These are phyloP conservation scores for Drosophila hydei DNA, from an alignment of 1,140 invertebrate genomes.

Conservation along the genomic window DNA sequence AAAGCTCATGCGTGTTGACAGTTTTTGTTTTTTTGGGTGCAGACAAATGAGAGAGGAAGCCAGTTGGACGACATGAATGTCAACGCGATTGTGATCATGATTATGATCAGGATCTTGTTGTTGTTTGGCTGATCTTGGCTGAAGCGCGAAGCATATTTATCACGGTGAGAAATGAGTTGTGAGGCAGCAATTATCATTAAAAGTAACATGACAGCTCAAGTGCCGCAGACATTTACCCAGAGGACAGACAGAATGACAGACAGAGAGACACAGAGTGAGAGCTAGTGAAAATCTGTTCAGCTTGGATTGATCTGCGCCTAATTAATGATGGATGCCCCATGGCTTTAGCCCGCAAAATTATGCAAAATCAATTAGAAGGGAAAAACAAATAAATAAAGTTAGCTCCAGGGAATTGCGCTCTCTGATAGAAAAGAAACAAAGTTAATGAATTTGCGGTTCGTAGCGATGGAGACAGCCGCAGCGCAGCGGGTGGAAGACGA, in stretches of 20 bases:
- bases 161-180: conserved; percentile 79
- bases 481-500: conserved; percentile 65
- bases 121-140: conserved; percentile 4
- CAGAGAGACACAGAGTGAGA: conserved; percentile 1
- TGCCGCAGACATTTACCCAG: conserved; percentile 12
- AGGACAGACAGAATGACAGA: conserved; percentile 8
- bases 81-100: conserved; percentile 31
- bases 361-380: conserved; percentile 45
- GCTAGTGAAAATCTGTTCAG: not conserved
- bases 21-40: conserved; percentile 19
- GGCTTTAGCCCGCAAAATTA: conserved; percentile 46
- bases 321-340: conserved; percentile 69
- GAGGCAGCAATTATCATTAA: conserved; percentile 79
- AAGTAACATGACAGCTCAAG: conserved; percentile 73
- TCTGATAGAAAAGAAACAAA: conserved; percentile 28
- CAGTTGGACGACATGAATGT: conserved; percentile 31
- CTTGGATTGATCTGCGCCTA: conserved; percentile 64
- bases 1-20: conserved; percentile 30
- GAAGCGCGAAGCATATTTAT: conserved; percentile 64
- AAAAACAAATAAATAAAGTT: conserved; percentile 3
- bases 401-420: conserved; percentile 11
- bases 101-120: conserved; percentile 9
- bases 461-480: conserved; percentile 31
- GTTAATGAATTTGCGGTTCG: conserved; percentile 74
- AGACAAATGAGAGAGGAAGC: conserved; percentile 31